Evolutionary conservation across 2,888 invertebrate genomes (phyloP), one percentile per base, ranked within the genome.

Genomic region (Melanotus villosus): DNA sequence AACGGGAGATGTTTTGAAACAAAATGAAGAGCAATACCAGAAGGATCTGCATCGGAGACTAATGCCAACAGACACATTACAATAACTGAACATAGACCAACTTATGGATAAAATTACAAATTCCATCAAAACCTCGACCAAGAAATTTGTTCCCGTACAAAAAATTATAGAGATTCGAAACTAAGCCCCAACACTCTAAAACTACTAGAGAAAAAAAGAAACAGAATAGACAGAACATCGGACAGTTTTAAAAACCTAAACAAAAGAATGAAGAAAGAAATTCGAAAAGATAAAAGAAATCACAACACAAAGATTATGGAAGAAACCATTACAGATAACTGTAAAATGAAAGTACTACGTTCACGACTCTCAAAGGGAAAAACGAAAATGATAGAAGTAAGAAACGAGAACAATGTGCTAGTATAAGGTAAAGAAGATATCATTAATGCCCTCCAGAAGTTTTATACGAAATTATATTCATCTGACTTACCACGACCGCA

Each of bases 1-100:
- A 26, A 50, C 47, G 21, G 21, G 12, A 47, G 1, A 47, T 14
- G 47, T 26, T 26, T 47, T 47, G n/a, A 47, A 47, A 47, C 2
- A 1, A 23, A 26, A 26, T 12, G 26, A 50, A 50, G 5, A 9
- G 7, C 2, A 26, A 50, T 23, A 50, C 14, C 26, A 30, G 6
- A 26, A 12, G 6, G 30, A 50, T 1, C n/a, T 50, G 7, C 14
- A 47, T n/a, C 14, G 7, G 18, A 21, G 12, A 43, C 19, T 43
- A 9, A 9, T 19, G 10, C 43, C 45, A 18, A 47, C 41, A 47
- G 19, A 21, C 12, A 12, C 10, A 19, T n/a, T 47, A 41, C 5
- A 41, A 41, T 1, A 21, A 7, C 10, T 19, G 19, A 5, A 21
- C 10, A 30, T 26, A 50, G 9, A 26, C 14, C 14, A 23, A 50